Base-by-base conservation (phyloP, 2,888 invertebrate genomes). In the Keiferia lycopersicella region DNA sequence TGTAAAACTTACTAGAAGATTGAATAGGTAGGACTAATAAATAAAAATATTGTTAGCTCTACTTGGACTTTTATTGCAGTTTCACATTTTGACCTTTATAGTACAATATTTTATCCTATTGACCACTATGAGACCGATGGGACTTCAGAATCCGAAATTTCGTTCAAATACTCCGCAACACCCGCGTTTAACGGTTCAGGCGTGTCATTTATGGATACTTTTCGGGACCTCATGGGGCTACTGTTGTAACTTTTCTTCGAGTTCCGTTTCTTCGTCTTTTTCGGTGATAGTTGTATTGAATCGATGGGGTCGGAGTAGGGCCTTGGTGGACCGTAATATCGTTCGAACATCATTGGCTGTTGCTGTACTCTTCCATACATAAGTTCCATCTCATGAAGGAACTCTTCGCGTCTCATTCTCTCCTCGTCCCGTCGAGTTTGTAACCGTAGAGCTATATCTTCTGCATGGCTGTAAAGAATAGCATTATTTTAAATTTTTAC, bases 341-440 rank as follows among this genome's bases (percentile, higher is more conserved):
- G 86, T 80, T 95, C 95, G 74, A 95, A 95, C 7, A 95, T 91
- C 73, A 95, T 93, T 0, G 95, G 95, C 71, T 95, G 95, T 70
- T 93, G 93, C 64, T 94, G 94, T 0, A 95, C 95, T 69, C 95
- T 89, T 22, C 94, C 94, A 68, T 94, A 87, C 95, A 95, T 95
- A 69, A 94, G 80, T 75, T 95, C 94, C 95, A 95, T 95, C 73
- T 95, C 93, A 67, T 94, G 92, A 0, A 93, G 92, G 74, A 95
- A 94, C 76, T 94, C 94, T 75, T 95, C 95, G 18, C 93, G 92
- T 66, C 94, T 89, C 79, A 95, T 92, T 71, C 93, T 88, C 65
- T 95, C 95, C 78, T 95, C 95, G 61, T 95, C 95, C 30, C 94
- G 92, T 11, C 95, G 88, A 50, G 94, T 92, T 74, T 94, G 94